Conservation (phyloP, 2,797 vertebrate species). For the Glyptemys insculpta region DNA sequence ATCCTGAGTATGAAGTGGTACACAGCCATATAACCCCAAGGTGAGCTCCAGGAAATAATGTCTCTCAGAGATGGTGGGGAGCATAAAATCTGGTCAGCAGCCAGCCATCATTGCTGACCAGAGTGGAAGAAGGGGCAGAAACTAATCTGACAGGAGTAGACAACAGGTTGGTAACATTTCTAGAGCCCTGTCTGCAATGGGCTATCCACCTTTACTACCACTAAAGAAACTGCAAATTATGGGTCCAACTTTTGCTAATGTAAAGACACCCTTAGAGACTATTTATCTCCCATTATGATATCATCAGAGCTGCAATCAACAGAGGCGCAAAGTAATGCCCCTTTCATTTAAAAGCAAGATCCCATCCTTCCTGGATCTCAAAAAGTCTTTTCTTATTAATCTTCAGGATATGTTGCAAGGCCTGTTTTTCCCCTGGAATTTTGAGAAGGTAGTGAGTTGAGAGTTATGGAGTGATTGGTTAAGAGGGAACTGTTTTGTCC, state of each 20-base stretch:
- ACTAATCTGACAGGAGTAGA: no score
- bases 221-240: neutral
- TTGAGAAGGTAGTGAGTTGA: neutral
- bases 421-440: neutral
- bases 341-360: neutral
- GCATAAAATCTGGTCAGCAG: neutral
- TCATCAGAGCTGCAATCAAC: neutral
- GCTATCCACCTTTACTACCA: neutral
- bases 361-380: neutral
- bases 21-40: neutral
- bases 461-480: neutral
- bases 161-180: no score
- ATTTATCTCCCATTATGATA: neutral
- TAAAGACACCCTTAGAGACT: neutral
- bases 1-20: neutral
- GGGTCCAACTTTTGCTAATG: neutral
- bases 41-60: neutral
- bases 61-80: neutral
- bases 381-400: neutral
- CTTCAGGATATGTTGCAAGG: neutral
- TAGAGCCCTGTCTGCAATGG: neutral
- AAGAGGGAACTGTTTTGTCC: neutral
- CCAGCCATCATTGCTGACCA: neutral
- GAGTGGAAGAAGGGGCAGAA: neutral
- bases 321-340: neutral